Percentiles rank a stretch among this genome's conserved stretches.
These are phyloP conservation scores for Andricus grossulariae DNA, from an alignment of 1,140 invertebrate genomes.

Conservation along the genomic window DNA sequence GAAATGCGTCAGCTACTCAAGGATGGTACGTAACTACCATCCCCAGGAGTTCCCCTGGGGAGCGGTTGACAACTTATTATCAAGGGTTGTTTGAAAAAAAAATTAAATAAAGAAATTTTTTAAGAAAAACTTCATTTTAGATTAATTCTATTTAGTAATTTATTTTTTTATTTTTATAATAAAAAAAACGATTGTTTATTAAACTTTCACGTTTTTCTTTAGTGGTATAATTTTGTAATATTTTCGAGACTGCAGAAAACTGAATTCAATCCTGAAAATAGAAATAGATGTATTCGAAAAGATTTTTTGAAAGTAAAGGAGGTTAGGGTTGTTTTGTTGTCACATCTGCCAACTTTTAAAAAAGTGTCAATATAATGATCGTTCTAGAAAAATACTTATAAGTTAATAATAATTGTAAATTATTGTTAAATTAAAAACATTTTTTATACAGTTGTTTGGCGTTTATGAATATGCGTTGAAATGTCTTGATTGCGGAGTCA, in stretches of 20 bases:
- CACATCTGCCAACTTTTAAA: not conserved
- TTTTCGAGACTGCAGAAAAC: not conserved
- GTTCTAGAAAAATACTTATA: too few species aligned
- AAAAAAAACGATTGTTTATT: too few species aligned
- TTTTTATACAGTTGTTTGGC: too few species aligned
- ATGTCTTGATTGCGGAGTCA: too few species aligned
- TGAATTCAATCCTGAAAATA: too few species aligned
- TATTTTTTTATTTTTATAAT: too few species aligned
- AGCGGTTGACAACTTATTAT: not conserved
- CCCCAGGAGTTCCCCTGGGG: not conserved
- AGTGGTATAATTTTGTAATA: not conserved
- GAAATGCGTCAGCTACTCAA: constrained; percentile 91
- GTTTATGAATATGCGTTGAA: too few species aligned
- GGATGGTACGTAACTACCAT: constrained; percentile 81
- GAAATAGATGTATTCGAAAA: not conserved
- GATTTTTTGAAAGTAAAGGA: not conserved
- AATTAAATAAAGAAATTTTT: too few species aligned
- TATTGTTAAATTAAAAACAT: not conserved
- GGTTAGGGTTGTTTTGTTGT: not conserved
- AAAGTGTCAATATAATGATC: constrained; percentile 1
- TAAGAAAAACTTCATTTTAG: too few species aligned
- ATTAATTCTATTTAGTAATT: too few species aligned
- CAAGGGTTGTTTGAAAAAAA: too few species aligned
- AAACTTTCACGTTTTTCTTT: not conserved
- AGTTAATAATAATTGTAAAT: constrained; percentile 1